Conservation (phyloP, 2,888 invertebrate genomes). For the Drosophila borborema region DNA sequence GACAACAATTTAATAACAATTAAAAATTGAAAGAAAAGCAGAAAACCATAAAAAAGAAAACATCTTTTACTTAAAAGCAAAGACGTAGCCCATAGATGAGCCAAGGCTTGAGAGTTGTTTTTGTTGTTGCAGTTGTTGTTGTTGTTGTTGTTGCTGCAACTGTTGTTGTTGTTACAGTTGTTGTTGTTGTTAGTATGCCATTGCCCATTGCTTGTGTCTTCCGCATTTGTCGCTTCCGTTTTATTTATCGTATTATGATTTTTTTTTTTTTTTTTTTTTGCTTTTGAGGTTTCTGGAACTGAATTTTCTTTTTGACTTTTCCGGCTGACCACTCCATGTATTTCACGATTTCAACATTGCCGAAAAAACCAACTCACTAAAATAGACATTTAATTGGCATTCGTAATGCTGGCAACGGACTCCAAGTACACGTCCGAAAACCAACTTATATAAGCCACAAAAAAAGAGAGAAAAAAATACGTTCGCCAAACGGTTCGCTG, state of each 20-base stretch:
- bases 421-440: slow-evolving; percentile 43
- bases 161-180: slow-evolving; percentile 1
- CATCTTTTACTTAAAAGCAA: slow-evolving; percentile 61
- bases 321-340: slow-evolving; percentile 39
- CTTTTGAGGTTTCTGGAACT: slow-evolving; percentile 24
- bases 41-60: slow-evolving; percentile 24
- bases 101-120: slow-evolving; percentile 31
- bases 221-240: slow-evolving; percentile 67
- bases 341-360: slow-evolving; percentile 39
- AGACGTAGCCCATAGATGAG: slow-evolving; percentile 41
- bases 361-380: slow-evolving; percentile 18
- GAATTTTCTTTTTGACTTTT: slow-evolving; percentile 52
- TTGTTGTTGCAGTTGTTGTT: slow-evolving; percentile 10
- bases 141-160: not conserved
- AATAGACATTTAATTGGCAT: slow-evolving; percentile 55
- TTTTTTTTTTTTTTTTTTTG: slow-evolving; percentile 42
- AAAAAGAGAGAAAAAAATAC: not conserved
- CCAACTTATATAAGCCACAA: slow-evolving; percentile 28
- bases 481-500: slow-evolving; percentile 15
- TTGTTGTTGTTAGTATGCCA: not conserved
- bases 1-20: slow-evolving; percentile 22
- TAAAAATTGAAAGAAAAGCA: not conserved
- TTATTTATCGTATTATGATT: not conserved
- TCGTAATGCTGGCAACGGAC: slow-evolving; percentile 45
- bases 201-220: slow-evolving; percentile 37